Evolutionary conservation across 2,888 invertebrate genomes (phyloP), one percentile per base, ranked within the genome.

Genomic region (Drosophila paranaensis): DNA sequence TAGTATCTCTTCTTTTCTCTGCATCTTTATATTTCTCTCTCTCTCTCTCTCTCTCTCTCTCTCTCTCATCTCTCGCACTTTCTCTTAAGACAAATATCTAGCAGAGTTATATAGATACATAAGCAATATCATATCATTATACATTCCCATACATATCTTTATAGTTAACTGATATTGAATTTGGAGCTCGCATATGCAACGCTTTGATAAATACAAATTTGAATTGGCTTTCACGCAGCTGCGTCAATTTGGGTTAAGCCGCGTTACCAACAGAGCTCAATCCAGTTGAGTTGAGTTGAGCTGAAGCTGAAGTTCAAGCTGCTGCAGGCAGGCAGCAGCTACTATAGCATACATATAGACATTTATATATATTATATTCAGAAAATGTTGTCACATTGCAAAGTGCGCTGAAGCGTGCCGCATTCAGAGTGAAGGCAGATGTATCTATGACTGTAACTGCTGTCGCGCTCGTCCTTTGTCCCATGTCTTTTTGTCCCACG

Each of bases 341-440:
- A 37, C 37, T 37, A 37, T 37, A 13, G 9, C 14, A 25, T 9
- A 53, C 14, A 39, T 37, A 39, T 39, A 37, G 20, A 20, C 13
- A 35, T 35, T 16, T 20, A 35, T 27, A 54, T 54, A 82, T 64
- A 58, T 45, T 45, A 42, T 25, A 76, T 79, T 80, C 68, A 54
- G 60, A 58, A 69, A 71, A 39, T 80, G 75, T 73, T 69, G 79
- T 83, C 89, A 83, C 74, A 86, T 83, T 86, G 79, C 87, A 81
- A 71, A 73, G 71, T 76, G 79, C 87, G 64, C 79, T 81, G 76
- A 78, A 63, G 84, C 81, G 71, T 84, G 81, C 9, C 60, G 62
- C 88, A 79, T 81, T 83, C 83, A 81, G 40, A 39, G 56, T 37
- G 63, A 71, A 67, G 39, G 58, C 67, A 67, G 63, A 43, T 76